Percentiles rank a stretch among this genome's conserved stretches.
Evolutionary conservation across 2,888 invertebrate species (phyloP).

Genomic region (Drosophila heteroneura): DNA sequence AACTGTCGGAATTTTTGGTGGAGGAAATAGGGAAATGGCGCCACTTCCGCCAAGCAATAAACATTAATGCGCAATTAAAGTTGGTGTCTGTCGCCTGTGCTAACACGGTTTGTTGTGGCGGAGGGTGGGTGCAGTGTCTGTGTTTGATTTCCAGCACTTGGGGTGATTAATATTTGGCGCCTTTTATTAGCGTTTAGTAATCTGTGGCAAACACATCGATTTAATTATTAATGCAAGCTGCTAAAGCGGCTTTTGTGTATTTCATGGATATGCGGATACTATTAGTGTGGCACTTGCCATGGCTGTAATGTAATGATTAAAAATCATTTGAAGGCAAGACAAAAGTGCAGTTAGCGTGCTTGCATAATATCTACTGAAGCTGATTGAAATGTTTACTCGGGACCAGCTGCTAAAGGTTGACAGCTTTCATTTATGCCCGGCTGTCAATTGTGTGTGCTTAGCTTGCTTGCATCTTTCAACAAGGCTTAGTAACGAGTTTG

Average conservation of each 20-base stretch:
- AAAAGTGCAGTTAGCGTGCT: not conserved
- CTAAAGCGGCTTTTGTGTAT: constrained; percentile 32
- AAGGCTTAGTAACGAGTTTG: constrained; percentile 22
- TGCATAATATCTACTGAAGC: not conserved
- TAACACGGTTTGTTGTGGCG: not conserved
- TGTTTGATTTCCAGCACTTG: constrained; percentile 64
- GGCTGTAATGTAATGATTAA: not conserved
- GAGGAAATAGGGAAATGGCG: constrained; percentile 64
- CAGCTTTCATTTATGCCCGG: constrained; percentile 36
- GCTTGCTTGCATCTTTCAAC: constrained; percentile 49
- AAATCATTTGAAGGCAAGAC: not conserved
- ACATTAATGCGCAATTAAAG: constrained; percentile 82
- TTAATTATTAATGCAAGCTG: constrained; percentile 18
- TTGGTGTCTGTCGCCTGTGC: constrained; percentile 60
- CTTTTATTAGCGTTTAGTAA: constrained; percentile 53
- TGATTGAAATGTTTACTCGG: not conserved
- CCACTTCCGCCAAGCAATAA: constrained; percentile 77
- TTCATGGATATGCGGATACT: not conserved
- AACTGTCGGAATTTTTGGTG: constrained; percentile 19
- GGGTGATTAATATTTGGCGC: constrained; percentile 63
- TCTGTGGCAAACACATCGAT: constrained; percentile 51
- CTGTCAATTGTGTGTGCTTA: constrained; percentile 31
- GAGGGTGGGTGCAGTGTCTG: constrained; percentile 48
- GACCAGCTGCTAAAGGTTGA: constrained; percentile 32
- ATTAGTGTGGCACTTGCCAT: constrained; percentile 5